Evolutionary conservation across 2,888 invertebrate species (phyloP), one percentile per base, ranked within the genome.

Genomic region (Nesidiocoris tenuis): DNA sequence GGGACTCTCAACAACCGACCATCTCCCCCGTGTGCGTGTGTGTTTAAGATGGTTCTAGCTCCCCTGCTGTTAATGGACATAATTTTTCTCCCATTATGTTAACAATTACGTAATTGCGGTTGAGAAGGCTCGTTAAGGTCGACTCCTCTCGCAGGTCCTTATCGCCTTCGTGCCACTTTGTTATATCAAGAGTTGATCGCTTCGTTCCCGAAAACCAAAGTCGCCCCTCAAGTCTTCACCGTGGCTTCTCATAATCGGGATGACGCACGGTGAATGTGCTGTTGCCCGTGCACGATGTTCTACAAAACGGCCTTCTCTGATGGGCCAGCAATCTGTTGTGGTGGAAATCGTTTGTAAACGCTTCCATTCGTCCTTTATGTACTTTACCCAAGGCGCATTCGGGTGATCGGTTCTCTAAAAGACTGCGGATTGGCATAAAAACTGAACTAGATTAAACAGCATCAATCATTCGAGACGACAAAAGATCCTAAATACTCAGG

Each of bases 81-180:
- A 57, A 68, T 68, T 68, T 68, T 68, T 68, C 68, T 68, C 68
- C 68, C 57, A 57, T 68, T 68, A 68, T 68, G 68, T 68, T 68
- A 22, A 68, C 68, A 68, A 68, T 68, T 68, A 68, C 68, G 59
- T 68, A 68, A 68, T 68, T 68, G 68, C 59, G 68, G 68, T n/a
- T 57, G 68, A 68, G 57, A 21, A 3, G 59, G 68, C 18, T 68
- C 68, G 68, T 68, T 68, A 68, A 22, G 55, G 19, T 21, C 21
- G 55, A 39, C 39, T 39, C 39, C 39, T 39, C 39, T 39, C 39
- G 39, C n/a, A n/a, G n/a, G n/a, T 39, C 39, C 39, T 39, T 39
- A 39, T 39, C 39, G 39, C 39, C 39, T 39, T 39, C 39, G 39
- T 39, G 39, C 39, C 39, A 39, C 39, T 39, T 39, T 39, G 39